Percentiles rank a stretch among this genome's conserved stretches.
Conservation (phyloP, 2,113 vertebrate species). For the Rynchops niger region DNA sequence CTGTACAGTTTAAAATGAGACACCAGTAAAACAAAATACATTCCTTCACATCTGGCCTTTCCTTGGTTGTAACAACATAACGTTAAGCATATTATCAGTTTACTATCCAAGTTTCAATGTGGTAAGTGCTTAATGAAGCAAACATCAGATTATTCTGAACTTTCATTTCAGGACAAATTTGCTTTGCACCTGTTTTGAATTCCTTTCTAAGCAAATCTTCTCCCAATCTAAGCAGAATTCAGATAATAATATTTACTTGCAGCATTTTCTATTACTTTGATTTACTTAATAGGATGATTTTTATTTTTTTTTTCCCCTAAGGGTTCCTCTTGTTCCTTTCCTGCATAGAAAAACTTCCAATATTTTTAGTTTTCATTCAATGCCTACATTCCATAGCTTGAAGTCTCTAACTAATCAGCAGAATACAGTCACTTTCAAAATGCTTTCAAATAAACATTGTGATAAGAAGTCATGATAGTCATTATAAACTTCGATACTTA, state of each 20-base stretch:
- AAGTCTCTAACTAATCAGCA: neutral
- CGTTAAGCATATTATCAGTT: neutral
- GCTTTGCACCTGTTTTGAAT: neutral
- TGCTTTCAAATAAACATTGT: neutral
- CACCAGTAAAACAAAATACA: neutral
- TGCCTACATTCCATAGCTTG: neutral
- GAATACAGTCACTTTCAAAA: neutral
- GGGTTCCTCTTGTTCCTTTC: neutral
- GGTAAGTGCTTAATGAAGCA: neutral
- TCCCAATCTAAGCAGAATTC: neutral
- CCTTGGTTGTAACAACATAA: neutral
- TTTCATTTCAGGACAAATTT: neutral
- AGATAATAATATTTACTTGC: neutral
- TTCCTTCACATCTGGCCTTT: neutral
- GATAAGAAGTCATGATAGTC: neutral
- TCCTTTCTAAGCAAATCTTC: neutral
- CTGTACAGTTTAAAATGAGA: conserved; percentile 8
- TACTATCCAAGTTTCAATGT: neutral
- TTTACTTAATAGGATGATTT: neutral
- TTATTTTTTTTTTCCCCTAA: neutral
- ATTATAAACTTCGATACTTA: neutral
- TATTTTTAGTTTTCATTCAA: neutral
- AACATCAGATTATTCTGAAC: neutral
- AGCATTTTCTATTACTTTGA: neutral
- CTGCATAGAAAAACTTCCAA: neutral